Base-by-base conservation (phyloP, 2,888 invertebrate genomes). In the Xestia c-nigrum region DNA sequence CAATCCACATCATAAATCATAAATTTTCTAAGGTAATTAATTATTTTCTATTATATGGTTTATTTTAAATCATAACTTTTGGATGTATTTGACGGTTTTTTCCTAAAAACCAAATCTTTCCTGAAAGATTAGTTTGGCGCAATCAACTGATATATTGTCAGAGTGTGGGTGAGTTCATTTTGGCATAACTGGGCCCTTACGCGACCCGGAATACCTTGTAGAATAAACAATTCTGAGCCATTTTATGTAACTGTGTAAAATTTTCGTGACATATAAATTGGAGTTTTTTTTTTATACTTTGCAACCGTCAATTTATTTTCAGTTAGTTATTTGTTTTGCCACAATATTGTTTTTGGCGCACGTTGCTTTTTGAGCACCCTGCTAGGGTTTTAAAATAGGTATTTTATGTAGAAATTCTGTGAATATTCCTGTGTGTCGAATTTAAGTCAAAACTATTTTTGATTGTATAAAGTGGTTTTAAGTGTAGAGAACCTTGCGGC, bases 321-420 rank as follows among this genome's bases (percentile, higher is more conserved):
- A 64, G 46, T 76, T 63, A 19, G 5, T 50, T 81, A 52, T 63
- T 76, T 38, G 5, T 73, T 81, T 55, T 81, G 82, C 78, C 75
- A 78, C 75, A 50, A 24, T 78, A 38, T 69, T 57, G 10, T 61
- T 66, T 74, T 70, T 75, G 43, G 66, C 72, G 82, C 83, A 83
- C 83, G 85, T 43, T 47, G 83, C 85, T 83, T 83, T 40, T 70
- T 85, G 21, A 38, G 38, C 71, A 80, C 81, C 59, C 52, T 64
- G 57, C 59, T 52, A 72, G 69, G 81, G 55, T 72, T 74, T 55
- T 5, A 12, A 38, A 43, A n/a, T 74, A 65, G 43, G 12, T 14
- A 16, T 81, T n/a, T 74, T 59, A 6, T 72, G 21, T 77, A 77
- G 50, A 59, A 59, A 31, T 31, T 71, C 21, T 46, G 10, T 71